Evolutionary conservation across 2,888 invertebrate genomes (phyloP).

Genomic region (Folsomia manolachei): DNA sequence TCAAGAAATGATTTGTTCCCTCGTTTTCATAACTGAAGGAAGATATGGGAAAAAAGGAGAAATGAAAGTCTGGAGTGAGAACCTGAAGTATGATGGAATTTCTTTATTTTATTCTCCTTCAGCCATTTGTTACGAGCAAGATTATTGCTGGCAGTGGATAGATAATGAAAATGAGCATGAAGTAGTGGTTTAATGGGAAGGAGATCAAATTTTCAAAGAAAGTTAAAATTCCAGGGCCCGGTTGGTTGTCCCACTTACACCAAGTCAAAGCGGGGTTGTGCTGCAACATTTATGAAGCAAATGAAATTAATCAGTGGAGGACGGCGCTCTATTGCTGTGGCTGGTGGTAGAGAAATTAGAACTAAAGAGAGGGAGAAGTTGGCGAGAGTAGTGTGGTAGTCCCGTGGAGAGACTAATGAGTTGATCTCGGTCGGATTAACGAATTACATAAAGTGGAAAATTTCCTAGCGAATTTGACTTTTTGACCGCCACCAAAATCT

Average conservation of each 20-base stretch:
- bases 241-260: background rate
- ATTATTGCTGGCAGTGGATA: too few relatives aligned
- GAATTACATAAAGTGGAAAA: slow-evolving; percentile 29
- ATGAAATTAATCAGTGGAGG: slow-evolving; percentile 1
- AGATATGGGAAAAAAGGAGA: background rate
- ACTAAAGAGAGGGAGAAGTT: background rate
- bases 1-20: background rate
- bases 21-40: background rate
- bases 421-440: slow-evolving; percentile 42
- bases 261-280: background rate
- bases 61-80: too few relatives aligned
- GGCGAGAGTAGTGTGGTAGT: background rate
- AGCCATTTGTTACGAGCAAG: too few relatives aligned
- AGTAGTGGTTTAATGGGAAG: background rate
- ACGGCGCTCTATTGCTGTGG: background rate
- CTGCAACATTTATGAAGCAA: slow-evolving; percentile 1
- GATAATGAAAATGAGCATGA: background rate
- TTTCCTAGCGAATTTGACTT: background rate
- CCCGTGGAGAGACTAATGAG: slow-evolving; percentile 38
- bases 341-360: too few relatives aligned
- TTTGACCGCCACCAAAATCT: background rate
- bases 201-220: background rate
- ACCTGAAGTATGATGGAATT: too few relatives aligned
- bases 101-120: too few relatives aligned
- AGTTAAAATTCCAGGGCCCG: background rate